Evolutionary conservation across 2,113 vertebrate genomes (phyloP).

Genomic region (Phylloscopus whistleri): DNA sequence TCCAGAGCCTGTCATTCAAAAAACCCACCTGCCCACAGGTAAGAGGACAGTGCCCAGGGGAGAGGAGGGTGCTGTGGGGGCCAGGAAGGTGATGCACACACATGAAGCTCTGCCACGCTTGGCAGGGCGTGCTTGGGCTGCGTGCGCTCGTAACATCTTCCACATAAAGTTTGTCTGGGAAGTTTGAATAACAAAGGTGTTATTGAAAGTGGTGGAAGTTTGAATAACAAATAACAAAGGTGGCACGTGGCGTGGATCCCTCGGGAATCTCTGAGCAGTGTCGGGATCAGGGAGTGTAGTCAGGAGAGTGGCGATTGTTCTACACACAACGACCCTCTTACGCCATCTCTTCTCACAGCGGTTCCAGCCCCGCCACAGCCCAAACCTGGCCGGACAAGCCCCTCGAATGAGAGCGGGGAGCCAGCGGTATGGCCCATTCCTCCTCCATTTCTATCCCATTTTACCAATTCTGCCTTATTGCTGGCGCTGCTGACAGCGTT

Average conservation of each 20-base stretch:
- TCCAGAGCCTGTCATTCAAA: slow-evolving; percentile 79
- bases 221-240: neutral
- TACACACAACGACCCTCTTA: accelerated
- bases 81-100: no score
- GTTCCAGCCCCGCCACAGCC: slow-evolving; percentile 65
- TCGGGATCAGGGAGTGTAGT: accelerated
- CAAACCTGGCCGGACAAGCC: slow-evolving; percentile 31
- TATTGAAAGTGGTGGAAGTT: no score
- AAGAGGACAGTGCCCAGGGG: slow-evolving; percentile 65
- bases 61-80: neutral
- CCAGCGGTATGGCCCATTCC: slow-evolving; percentile 47
- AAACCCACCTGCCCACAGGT: slow-evolving; percentile 85
- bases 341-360: slow-evolving; percentile 38
- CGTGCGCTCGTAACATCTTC: accelerated
- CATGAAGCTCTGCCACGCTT: neutral
- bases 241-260: accelerated
- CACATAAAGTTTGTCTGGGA: accelerated
- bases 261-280: accelerated
- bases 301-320: neutral
- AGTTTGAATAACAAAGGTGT: neutral
- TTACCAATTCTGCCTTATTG: neutral
- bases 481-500: accelerated
- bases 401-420: slow-evolving; percentile 51
- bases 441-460: neutral
- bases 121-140: neutral